Percentiles rank a stretch among this genome's conserved stretches.
These are phyloP conservation scores for Eucidaris tribuloides DNA, from an alignment of 35 echinoderm and acorn worm species.

Conservation along the genomic window DNA sequence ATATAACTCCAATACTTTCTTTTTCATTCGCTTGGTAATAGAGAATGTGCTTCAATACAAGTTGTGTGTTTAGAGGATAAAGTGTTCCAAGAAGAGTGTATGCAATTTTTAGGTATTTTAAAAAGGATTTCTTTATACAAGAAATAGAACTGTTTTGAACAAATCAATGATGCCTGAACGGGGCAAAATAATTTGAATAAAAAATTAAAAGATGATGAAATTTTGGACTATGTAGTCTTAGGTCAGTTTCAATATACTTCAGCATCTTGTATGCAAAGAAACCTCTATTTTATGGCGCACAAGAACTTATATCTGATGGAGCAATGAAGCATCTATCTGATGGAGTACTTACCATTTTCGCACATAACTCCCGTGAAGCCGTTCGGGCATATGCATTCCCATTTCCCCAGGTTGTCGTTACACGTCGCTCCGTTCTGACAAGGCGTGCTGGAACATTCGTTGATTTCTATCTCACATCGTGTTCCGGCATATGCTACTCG, in stretches of 20 bases:
- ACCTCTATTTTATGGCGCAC: not conserved
- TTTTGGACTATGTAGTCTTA: not conserved
- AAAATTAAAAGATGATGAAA: too few relatives aligned
- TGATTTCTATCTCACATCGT: conserved; percentile 47
- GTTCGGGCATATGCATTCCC: conserved; percentile 53
- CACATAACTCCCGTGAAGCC: conserved; percentile 71
- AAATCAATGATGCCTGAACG: too few relatives aligned
- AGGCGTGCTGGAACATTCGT: conserved; percentile 58
- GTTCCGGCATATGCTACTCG: conserved; percentile 30
- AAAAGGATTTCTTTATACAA: too few relatives aligned
- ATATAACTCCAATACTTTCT: too few relatives aligned
- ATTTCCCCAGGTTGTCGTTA: conserved; percentile 45
- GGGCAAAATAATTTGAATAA: too few relatives aligned
- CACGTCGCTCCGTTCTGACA: conserved; percentile 77
- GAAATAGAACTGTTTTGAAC: too few relatives aligned
- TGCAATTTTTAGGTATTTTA: too few relatives aligned
- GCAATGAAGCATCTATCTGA: not conserved
- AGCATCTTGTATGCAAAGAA: not conserved
- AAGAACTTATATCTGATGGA: not conserved
- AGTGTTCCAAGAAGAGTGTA: too few relatives aligned
- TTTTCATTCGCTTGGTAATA: too few relatives aligned
- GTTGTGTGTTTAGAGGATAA: too few relatives aligned
- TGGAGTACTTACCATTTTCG: conserved; percentile 2
- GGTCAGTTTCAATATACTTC: not conserved
- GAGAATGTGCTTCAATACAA: too few relatives aligned